Conservation (phyloP, 1,140 invertebrate species). For the Laodelphax striatellus region DNA sequence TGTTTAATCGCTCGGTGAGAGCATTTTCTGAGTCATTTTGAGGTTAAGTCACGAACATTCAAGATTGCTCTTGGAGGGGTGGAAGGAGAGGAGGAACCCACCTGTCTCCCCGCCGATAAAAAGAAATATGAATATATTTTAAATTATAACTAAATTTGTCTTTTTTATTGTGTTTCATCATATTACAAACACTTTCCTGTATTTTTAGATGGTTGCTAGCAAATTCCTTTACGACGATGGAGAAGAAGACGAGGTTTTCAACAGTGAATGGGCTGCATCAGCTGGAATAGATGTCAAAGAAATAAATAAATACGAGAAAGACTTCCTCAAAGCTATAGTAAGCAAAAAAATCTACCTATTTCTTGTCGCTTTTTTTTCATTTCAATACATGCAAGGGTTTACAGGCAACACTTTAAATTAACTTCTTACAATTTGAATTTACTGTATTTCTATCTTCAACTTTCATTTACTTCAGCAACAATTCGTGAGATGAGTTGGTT, state of each 20-base stretch:
- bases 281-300: conserved; percentile 58
- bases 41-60: too few relatives aligned
- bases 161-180: neutral
- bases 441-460: too few relatives aligned
- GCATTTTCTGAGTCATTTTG: too few relatives aligned
- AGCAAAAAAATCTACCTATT: conserved; percentile 24
- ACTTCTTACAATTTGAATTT: too few relatives aligned
- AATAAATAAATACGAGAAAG: conserved; percentile 72
- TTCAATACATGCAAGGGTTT: neutral
- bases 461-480: too few relatives aligned
- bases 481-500: too few relatives aligned
- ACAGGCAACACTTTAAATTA: neutral
- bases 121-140: too few relatives aligned
- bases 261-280: conserved; percentile 78
- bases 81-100: too few relatives aligned
- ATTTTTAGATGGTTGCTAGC: conserved; percentile 79
- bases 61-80: too few relatives aligned
- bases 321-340: conserved; percentile 86
- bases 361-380: neutral
- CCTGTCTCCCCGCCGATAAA: too few relatives aligned
- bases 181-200: conserved; percentile 17
- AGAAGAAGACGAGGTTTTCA: conserved; percentile 76
- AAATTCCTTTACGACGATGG: conserved; percentile 91
- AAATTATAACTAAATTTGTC: neutral
- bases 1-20: too few relatives aligned